These are phyloP conservation scores for Fabriciana adippe DNA, from an alignment of 2,888 invertebrate species.

Conservation along the genomic window DNA sequence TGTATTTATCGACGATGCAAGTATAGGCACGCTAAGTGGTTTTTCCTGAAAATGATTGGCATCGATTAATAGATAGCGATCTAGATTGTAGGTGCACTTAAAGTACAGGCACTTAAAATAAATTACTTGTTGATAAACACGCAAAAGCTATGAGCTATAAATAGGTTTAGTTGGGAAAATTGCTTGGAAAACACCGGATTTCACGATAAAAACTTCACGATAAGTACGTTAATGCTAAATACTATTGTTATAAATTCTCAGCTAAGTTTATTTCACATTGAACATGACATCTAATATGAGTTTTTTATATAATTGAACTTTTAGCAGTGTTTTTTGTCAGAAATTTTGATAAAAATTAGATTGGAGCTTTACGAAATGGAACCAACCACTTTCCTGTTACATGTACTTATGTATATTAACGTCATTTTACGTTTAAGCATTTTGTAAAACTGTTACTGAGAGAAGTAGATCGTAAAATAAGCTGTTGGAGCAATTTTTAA, in stretches of 20 bases:
- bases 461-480: no score
- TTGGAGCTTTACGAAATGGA: no score
- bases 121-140: constrained; percentile 22
- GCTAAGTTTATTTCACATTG: background rate
- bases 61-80: constrained; percentile 20
- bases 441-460: no score
- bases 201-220: constrained; percentile 2
- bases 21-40: constrained; percentile 5
- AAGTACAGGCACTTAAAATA: constrained; percentile 11
- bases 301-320: no score
- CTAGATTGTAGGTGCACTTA: constrained; percentile 17
- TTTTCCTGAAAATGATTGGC: constrained; percentile 20
- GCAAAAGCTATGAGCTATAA: constrained; percentile 14
- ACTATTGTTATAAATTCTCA: background rate
- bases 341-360: no score
- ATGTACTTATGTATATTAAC: no score
- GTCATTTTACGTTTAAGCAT: no score
- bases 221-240: background rate
- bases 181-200: background rate
- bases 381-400: no score
- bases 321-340: no score
- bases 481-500: no score
- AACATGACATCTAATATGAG: no score
- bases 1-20: background rate
- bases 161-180: background rate